Base-by-base conservation (phyloP, 2,888 invertebrate species). In the Branchellion lobata region DNA sequence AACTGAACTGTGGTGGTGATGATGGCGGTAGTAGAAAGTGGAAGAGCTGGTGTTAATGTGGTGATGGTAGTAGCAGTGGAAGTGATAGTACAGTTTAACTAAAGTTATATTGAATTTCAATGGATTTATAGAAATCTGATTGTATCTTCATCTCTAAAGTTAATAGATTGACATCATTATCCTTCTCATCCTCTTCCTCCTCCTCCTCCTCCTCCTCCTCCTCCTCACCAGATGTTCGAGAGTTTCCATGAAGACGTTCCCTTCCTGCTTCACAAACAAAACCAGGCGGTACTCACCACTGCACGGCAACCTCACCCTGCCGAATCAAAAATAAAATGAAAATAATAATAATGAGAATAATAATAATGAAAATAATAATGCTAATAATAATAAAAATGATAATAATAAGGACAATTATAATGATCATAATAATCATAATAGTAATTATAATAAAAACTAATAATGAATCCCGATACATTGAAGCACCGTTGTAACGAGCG, bases 271-370 rank as follows among this genome's bases (percentile, higher is more conserved):
- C 5, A 57, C n/a, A n/a, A 57, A 57, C 61, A 57, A 57, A 5
- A 57, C 61, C 61, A 57, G 61, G 5, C 61, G 5, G 61, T 57
- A 57, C 3, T 57, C 61, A 8, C 61, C 61, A 57, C 61, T 57
- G 61, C 61, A 24, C 5, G 61, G 14, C 21, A 57, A n/a, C n/a
- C 61, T 18, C 61, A 57, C 24, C 24, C 61, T 57, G 61, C 21
- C n/a, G 61, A n/a, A n/a, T n/a, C n/a, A n/a, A n/a, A n/a, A n/a
- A 18, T 47, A 47, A 47, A 8, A 14, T 47, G 47, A 47, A 47
- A 47, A 47, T 47, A 47, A 47, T 18, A 47, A 14, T 18, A 47
- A 47, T 8, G 8, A 14, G 8, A 47, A 47, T 47, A 47, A 18
- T 14, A 47, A 18, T 47, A 18, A 47, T 14, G 18, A 14, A 18